Base-by-base conservation (phyloP, 2,888 invertebrate genomes). In the Steinernema hermaphroditum region DNA sequence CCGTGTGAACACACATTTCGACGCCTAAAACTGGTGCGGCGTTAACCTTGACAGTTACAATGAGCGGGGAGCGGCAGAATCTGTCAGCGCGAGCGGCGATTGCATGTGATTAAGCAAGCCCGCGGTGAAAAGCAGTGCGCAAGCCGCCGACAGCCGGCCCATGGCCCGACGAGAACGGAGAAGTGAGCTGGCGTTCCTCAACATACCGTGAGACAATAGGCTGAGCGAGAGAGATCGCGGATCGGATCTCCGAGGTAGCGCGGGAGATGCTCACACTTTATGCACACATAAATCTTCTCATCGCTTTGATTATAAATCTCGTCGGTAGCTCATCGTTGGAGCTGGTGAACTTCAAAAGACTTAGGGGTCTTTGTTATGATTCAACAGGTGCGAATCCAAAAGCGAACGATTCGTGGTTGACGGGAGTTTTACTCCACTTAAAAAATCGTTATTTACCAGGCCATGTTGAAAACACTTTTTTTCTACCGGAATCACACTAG, bases 31-130 rank as follows among this genome's bases (percentile, higher is more conserved):
- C 62, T 62, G 32, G 62, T 62, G 62, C 62, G 32, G 54, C 62
- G 62, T 32, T 62, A 62, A 62, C 62, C 62, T 62, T 62, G 62
- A 62, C 62, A 62, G 62, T 50, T 50, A 46, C 46, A 46, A 46
- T 46, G 19, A 29, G 62, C 62, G 62, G 32, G n/a, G 62, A 62
- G 62, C 62, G 62, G 32, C 4, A 34, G 27, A 62, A 9, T 62
- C 62, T 62, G 62, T 32, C 62, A 62, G 29, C 32, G 8, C 27
- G 14, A 8, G 4, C 16, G n/a, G 46, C 46, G 29, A 32, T 32
- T 62, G 62, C 62, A 62, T 62, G 62, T 62, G 62, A 62, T 27
- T 32, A 19, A 22, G n/a, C n/a, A 12, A 37, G 37, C 37, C 37
- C 4, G 50, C 2, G 22, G 50, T 22, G 16, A 8, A 8, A 37